A percentile compares a stretch with the other conserved stretches of the same genome.
Conservation (phyloP, 2,113 vertebrate genomes). For the Thinocorus orbignyianus region DNA sequence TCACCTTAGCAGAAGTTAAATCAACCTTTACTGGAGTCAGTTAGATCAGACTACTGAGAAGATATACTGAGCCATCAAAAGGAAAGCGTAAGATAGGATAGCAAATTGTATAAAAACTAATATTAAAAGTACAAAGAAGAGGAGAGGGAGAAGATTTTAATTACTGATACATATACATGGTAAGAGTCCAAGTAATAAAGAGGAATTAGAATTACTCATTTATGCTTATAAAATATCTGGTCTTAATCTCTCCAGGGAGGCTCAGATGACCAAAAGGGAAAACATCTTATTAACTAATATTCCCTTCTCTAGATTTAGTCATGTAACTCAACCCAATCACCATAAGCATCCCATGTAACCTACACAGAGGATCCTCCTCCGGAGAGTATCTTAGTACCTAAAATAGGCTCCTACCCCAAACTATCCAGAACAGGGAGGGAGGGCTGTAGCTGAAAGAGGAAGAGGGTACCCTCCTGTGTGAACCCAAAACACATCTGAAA, state of each 20-base stretch:
- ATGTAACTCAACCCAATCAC: background rate
- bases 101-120: background rate
- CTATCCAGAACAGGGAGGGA: background rate
- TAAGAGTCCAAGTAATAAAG: constrained; percentile 9
- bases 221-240: background rate
- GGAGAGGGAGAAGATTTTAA: background rate
- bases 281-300: background rate
- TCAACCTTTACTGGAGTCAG: background rate
- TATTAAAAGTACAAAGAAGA: background rate
- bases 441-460: background rate
- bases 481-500: background rate
- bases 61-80: background rate
- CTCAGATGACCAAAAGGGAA: background rate
- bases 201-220: constrained; percentile 6
- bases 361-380: background rate
- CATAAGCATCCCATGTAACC: fast-evolving
- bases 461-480: fast-evolving
- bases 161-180: constrained; percentile 5
- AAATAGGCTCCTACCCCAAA: background rate
- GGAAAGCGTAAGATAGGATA: background rate
- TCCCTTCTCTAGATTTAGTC: background rate
- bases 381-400: background rate
- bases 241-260: background rate
- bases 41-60: background rate
- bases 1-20: background rate